phyloP scores from a whole-genome alignment of 1,140 invertebrate genomes.

The Littorina saxatilis region DNA sequence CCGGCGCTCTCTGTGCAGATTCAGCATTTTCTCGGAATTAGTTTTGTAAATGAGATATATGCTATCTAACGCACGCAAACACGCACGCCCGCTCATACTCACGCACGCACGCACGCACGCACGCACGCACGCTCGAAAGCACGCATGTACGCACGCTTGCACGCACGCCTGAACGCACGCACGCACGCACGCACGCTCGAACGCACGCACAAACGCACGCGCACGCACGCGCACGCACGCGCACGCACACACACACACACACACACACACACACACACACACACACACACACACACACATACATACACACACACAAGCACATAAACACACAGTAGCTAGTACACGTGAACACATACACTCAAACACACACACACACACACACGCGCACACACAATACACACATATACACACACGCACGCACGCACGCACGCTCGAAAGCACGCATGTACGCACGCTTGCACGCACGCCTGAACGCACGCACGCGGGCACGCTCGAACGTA shows the following conservation, averaged over 20 bases:
- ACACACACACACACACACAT: slow-evolving; percentile 6
- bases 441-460: no score
- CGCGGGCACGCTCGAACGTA: no score
- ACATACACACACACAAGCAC: slow-evolving; percentile 3
- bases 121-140: no score
- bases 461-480: no score
- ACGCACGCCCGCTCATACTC: neutral
- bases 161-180: neutral
- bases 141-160: no score
- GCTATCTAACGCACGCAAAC: neutral
- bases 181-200: neutral
- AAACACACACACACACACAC: no score
- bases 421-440: neutral
- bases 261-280: slow-evolving; percentile 13
- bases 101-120: no score
- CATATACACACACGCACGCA: slow-evolving; percentile 13
- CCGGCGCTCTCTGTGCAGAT: no score
- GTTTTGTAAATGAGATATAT: neutral
- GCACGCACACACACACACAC: neutral
- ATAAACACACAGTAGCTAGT: neutral
- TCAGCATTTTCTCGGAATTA: no score
- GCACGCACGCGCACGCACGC: neutral
- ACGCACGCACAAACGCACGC: no score
- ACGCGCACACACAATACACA: no score
- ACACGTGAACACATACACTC: neutral